Percentiles rank a stretch among this genome's conserved stretches.
Conservation (phyloP, 2,888 invertebrate genomes). For the Tenthredo scrophulariae region DNA sequence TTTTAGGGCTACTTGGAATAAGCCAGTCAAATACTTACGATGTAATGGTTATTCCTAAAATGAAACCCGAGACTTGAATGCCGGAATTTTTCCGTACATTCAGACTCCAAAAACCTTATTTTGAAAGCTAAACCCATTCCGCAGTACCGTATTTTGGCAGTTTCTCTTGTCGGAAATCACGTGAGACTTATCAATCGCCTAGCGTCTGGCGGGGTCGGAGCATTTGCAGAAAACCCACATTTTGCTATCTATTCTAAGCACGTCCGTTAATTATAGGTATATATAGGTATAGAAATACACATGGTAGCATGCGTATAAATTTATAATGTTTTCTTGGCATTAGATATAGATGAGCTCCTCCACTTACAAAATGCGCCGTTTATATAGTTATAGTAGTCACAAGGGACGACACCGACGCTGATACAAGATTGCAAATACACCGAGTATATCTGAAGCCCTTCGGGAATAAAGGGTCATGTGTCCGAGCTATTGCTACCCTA, state of each 20-base stretch:
- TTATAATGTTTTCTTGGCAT: conserved; percentile 8
- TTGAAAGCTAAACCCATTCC: background rate
- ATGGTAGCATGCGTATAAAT: background rate
- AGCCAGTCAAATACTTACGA: conserved; percentile 4
- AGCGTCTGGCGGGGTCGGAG: conserved; percentile 16
- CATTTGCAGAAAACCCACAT: background rate
- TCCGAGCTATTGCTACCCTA: conserved; percentile 19
- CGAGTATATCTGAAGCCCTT: background rate
- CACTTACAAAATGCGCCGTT: conserved; percentile 30
- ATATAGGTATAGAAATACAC: background rate
- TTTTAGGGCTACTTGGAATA: conserved; percentile 45
- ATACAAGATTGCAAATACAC: conserved; percentile 30
- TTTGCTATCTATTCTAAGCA: background rate
- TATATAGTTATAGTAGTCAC: conserved; percentile 24
- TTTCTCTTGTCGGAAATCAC: background rate
- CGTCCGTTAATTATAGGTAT: background rate
- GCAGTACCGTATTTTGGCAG: background rate
- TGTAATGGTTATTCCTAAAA: background rate
- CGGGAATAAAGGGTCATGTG: conserved; percentile 22
- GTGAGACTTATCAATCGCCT: conserved; percentile 29
- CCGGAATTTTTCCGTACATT: background rate
- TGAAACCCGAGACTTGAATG: background rate
- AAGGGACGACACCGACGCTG: conserved; percentile 25
- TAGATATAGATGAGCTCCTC: conserved; percentile 12
- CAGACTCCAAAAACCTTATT: background rate